A percentile compares a stretch with the other conserved stretches of the same genome.
Evolutionary conservation across 2,797 vertebrate genomes (phyloP).

Genomic region (Fringilla coelebs): DNA sequence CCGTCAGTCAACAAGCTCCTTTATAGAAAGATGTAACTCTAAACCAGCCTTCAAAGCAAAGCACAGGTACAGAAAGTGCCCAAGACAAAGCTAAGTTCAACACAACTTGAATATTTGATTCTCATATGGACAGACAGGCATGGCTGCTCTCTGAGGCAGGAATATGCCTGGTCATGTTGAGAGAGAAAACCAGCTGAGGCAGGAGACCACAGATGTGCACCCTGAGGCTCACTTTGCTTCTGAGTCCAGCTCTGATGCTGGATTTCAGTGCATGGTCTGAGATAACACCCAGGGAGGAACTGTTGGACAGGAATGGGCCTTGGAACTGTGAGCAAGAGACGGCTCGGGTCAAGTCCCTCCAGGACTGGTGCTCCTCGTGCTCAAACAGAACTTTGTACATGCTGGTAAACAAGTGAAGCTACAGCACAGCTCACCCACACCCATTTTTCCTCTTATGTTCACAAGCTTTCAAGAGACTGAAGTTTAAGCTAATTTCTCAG

Average conservation of each 20-base stretch:
- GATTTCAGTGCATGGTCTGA: not conserved
- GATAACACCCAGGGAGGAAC: not conserved
- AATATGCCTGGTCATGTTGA: not conserved
- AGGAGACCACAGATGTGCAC: not conserved
- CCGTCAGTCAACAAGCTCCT: not conserved
- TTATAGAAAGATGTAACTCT: not conserved
- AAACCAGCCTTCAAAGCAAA: not conserved
- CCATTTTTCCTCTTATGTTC: not conserved
- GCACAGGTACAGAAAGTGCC: not conserved
- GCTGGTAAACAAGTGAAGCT: not conserved
- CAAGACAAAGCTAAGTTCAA: not conserved
- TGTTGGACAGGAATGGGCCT: rapidly evolving
- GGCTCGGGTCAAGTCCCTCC: rapidly evolving
- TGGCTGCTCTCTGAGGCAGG: not conserved
- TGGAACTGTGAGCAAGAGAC: rapidly evolving
- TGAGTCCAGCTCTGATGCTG: not conserved
- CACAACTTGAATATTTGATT: not conserved
- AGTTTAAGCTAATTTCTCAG: not conserved
- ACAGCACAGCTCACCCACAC: not conserved
- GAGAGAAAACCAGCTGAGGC: not conserved
- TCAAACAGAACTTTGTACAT: not conserved
- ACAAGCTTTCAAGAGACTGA: not conserved
- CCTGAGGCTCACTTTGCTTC: not conserved
- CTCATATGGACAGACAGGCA: not conserved
- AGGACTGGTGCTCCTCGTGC: not conserved